A percentile compares a stretch with the other conserved stretches of the same genome.
Conservation (phyloP, 1,140 invertebrate genomes). For the Thaumetopoea pityocampa region DNA sequence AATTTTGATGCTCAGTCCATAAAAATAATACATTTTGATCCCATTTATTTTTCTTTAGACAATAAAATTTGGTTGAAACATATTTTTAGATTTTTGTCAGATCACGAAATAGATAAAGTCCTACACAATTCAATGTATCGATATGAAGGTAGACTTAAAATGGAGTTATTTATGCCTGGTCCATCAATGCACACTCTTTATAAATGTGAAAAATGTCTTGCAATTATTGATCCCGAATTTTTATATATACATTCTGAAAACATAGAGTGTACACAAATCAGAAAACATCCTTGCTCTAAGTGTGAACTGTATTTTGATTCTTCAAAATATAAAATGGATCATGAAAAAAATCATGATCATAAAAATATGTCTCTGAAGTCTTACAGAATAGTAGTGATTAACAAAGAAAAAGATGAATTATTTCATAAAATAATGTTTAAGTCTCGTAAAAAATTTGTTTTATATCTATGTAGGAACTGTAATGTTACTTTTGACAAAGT, state of each 20-base stretch:
- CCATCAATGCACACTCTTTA: constrained; percentile 31
- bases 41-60: constrained; percentile 35
- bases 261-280: constrained; percentile 13
- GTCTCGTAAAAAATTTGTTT: constrained; percentile 23
- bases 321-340: constrained; percentile 14
- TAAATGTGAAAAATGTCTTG: constrained; percentile 45
- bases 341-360: constrained; percentile 33
- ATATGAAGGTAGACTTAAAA: constrained; percentile 42
- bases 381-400: constrained; percentile 42
- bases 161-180: constrained; percentile 40
- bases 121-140: constrained; percentile 42
- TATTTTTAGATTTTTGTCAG: constrained; percentile 29
- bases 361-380: constrained; percentile 22
- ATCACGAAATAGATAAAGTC: constrained; percentile 20
- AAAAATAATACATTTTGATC: constrained; percentile 33
- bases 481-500: constrained; percentile 30
- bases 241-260: constrained; percentile 31
- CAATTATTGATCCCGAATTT: constrained; percentile 27
- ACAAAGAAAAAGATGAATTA: constrained; percentile 31
- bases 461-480: constrained; percentile 52
- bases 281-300: constrained; percentile 32
- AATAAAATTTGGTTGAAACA: constrained; percentile 44
- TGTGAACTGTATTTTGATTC: constrained; percentile 39
- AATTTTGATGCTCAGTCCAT: constrained; percentile 3
- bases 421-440: constrained; percentile 22